phyloP scores from a whole-genome alignment of 2,113 vertebrate species.

The Neolamprologus devosi region DNA sequence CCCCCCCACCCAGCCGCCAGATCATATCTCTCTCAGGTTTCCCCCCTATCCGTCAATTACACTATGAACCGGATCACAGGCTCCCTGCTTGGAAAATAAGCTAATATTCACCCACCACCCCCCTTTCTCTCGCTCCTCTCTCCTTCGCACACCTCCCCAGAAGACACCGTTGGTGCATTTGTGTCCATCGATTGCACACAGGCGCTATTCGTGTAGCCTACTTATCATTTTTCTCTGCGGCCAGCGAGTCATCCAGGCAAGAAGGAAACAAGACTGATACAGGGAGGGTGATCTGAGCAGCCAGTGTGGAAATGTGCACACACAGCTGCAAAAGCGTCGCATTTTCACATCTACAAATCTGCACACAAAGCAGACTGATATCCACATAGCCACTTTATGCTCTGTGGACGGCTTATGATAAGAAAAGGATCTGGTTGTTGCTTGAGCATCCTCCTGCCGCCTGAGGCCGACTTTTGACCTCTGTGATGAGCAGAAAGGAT shows the following conservation, averaged over 20 bases:
- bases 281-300: neutral
- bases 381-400: neutral
- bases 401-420: neutral
- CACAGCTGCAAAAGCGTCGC: neutral
- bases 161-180: conserved; percentile 66
- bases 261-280: conserved; percentile 10
- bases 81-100: conserved; percentile 63
- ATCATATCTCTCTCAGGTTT: conserved; percentile 56
- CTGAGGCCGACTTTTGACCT: conserved; percentile 18
- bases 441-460: neutral
- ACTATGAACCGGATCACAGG: conserved; percentile 46
- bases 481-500: neutral
- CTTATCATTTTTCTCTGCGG: conserved; percentile 59
- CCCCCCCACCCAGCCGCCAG: neutral
- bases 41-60: conserved; percentile 55
- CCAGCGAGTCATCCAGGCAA: conserved; percentile 25
- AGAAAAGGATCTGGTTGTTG: neutral
- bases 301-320: neutral
- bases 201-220: conserved; percentile 56
- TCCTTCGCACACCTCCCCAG: neutral
- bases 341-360: neutral
- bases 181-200: conserved; percentile 62
- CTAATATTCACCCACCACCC: conserved; percentile 36
- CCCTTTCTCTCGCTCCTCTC: neutral
- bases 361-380: neutral